A percentile compares a stretch with the other conserved stretches of the same genome.
Evolutionary conservation across 1,140 invertebrate genomes (phyloP).

Genomic region (Rhagoletis pomonella): DNA sequence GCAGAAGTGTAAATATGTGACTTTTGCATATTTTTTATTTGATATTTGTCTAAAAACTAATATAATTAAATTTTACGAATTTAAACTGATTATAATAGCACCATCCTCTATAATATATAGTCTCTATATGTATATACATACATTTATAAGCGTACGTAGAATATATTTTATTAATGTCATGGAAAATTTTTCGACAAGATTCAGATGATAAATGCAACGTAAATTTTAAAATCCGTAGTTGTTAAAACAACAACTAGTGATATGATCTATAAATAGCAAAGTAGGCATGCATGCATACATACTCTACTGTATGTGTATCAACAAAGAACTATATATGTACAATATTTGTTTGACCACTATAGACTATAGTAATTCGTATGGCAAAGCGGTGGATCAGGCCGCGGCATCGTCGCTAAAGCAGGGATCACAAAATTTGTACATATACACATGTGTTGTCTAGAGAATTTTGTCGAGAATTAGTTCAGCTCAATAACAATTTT

Average conservation of each 20-base stretch:
- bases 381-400: too few species aligned
- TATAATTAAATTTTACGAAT: neutral
- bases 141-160: neutral
- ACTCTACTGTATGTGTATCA: too few species aligned
- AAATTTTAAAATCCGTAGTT: conserved; percentile 18
- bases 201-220: neutral
- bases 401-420: too few species aligned
- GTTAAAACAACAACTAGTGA: neutral
- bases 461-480: too few species aligned
- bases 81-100: neutral
- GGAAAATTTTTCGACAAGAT: conserved; percentile 23
- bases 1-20: too few species aligned
- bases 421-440: too few species aligned
- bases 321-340: too few species aligned
- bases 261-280: neutral
- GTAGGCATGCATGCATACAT: too few species aligned
- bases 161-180: neutral
- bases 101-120: neutral
- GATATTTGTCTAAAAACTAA: neutral
- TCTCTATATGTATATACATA: neutral
- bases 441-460: too few species aligned
- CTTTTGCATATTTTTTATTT: neutral
- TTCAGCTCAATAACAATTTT: too few species aligned
- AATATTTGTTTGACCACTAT: too few species aligned
- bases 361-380: too few species aligned